Evolutionary conservation across 2,797 vertebrate species (phyloP).

Genomic region (Enteromius unitaeniatus): DNA sequence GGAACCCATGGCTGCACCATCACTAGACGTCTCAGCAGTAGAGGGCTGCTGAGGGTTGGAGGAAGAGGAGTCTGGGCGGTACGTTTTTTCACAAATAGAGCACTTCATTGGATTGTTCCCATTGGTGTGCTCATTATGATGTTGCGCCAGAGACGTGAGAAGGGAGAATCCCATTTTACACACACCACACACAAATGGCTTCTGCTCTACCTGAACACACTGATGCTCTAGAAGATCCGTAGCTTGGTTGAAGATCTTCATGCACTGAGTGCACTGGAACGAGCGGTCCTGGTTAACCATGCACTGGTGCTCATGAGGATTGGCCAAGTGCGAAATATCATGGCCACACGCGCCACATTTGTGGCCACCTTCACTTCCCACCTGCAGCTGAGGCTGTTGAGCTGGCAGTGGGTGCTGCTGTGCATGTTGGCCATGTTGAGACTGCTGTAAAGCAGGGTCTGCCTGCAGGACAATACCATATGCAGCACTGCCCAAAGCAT

Average conservation of each 20-base stretch:
- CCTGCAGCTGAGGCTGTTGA: conserved; percentile 79
- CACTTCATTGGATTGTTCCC: conserved; percentile 91
- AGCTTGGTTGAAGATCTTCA: conserved; percentile 98
- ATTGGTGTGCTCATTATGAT: conserved; percentile 90
- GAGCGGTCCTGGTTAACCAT: conserved; percentile 93
- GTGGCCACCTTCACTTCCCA: conserved; percentile 84
- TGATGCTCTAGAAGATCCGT: conserved; percentile 95
- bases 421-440: conserved; percentile 61
- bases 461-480: conserved; percentile 94
- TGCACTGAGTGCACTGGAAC: conserved; percentile 97
- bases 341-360: conserved; percentile 94
- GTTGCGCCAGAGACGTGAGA: conserved; percentile 92
- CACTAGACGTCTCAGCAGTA: conserved; percentile 76
- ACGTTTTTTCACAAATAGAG: conserved; percentile 97
- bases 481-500: conserved; percentile 88
- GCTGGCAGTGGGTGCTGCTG: conserved; percentile 67
- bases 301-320: conserved; percentile 95
- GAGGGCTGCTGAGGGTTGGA: conserved; percentile 81
- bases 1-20: conserved; percentile 75
- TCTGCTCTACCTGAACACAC: conserved; percentile 95
- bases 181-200: conserved; percentile 94
- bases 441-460: conserved; percentile 78
- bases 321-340: conserved; percentile 90
- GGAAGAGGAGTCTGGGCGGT: conserved; percentile 82
- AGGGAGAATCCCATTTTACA: conserved; percentile 99